phyloP scores from a whole-genome alignment of 2,888 invertebrate species.

The Drepana falcataria region DNA sequence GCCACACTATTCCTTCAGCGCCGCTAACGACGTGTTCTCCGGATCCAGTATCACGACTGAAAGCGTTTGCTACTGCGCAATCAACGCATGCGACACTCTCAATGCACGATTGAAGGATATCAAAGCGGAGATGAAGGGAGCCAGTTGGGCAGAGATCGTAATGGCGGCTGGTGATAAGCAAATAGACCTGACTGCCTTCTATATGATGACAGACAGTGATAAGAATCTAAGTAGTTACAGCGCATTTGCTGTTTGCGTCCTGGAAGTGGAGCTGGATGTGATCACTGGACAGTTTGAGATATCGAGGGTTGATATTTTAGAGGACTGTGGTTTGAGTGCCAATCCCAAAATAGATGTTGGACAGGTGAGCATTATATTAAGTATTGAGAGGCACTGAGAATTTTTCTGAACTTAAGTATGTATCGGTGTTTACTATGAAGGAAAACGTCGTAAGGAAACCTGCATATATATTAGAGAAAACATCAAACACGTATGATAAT shows the following conservation, averaged over 20 bases:
- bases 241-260: constrained; percentile 79
- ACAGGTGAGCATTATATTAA: constrained; percentile 57
- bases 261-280: constrained; percentile 84
- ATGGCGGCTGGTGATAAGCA: constrained; percentile 70
- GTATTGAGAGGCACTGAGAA: too few species aligned
- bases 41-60: constrained; percentile 85
- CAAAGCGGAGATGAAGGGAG: constrained; percentile 60
- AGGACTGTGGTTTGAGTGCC: constrained; percentile 83
- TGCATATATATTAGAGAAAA: too few species aligned
- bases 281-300: constrained; percentile 83
- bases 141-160: constrained; percentile 80
- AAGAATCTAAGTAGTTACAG: constrained; percentile 69
- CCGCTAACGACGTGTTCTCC: constrained; percentile 81
- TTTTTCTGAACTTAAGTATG: too few species aligned
- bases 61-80: constrained; percentile 73
- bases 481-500: too few species aligned
- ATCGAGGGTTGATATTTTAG: constrained; percentile 80
- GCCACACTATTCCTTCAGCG: constrained; percentile 75
- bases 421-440: too few species aligned
- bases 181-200: constrained; percentile 80
- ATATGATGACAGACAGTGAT: constrained; percentile 78
- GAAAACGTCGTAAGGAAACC: too few species aligned
- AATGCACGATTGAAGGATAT: constrained; percentile 77
- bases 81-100: constrained; percentile 80
- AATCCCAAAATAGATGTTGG: constrained; percentile 84